Evolutionary conservation across 2,888 invertebrate genomes (phyloP).

Genomic region (Drosophila anomelani): DNA sequence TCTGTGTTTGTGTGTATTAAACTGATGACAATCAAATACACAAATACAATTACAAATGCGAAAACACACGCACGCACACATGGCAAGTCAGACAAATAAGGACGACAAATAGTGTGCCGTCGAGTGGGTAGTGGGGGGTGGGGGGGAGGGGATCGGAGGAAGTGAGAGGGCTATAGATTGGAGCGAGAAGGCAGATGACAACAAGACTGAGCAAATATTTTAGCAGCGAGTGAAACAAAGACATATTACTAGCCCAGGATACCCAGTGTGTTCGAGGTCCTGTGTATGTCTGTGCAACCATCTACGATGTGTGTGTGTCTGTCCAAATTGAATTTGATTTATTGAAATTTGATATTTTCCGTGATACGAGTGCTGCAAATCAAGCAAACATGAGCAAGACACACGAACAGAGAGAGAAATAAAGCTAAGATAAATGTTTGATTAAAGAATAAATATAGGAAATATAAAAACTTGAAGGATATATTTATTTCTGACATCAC

Average conservation of each 20-base stretch:
- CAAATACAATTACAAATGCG: constrained; percentile 80
- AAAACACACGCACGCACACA: constrained; percentile 55
- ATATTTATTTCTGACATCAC: too few species aligned
- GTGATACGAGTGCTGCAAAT: constrained; percentile 78
- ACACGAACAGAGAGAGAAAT: constrained; percentile 19
- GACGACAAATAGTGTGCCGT: constrained; percentile 64
- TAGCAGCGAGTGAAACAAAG: constrained; percentile 76
- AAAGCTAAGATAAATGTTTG: too few species aligned
- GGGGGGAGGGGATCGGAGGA: neutral
- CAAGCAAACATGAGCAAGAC: constrained; percentile 71
- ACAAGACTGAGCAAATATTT: constrained; percentile 77
- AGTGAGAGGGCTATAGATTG: constrained; percentile 22
- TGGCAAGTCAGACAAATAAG: constrained; percentile 64
- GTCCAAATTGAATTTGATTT: constrained; percentile 83
- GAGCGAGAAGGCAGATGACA: constrained; percentile 38
- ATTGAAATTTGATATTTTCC: constrained; percentile 83
- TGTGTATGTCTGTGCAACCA: constrained; percentile 22
- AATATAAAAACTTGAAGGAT: too few species aligned
- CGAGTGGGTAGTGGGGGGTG: neutral
- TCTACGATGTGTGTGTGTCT: constrained; percentile 41
- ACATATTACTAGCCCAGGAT: constrained; percentile 69
- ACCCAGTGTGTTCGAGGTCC: constrained; percentile 23
- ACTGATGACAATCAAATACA: constrained; percentile 80
- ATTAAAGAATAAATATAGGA: too few species aligned
- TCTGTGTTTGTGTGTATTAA: constrained; percentile 61